Conservation (phyloP, 1,140 invertebrate species). For the Pogonomyrmex barbatus region DNA sequence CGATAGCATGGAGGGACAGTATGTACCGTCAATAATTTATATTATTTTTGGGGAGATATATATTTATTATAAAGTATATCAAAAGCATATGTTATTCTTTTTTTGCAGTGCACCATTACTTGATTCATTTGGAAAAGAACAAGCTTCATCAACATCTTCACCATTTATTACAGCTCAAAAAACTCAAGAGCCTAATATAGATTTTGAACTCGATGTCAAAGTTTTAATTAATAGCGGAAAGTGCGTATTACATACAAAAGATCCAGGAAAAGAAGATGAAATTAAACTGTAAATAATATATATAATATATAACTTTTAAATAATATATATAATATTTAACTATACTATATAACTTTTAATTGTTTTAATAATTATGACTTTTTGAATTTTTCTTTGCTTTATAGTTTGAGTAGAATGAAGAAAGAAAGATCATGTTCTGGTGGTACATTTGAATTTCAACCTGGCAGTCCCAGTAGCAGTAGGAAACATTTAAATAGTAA, state of each 20-base stretch:
- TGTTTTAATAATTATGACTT: neutral
- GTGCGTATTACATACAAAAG: slow-evolving; percentile 98
- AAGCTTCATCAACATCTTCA: slow-evolving; percentile 82
- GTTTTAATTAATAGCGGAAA: slow-evolving; percentile 98
- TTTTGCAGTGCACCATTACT: slow-evolving; percentile 80
- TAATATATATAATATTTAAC: too few relatives aligned
- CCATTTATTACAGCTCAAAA: slow-evolving; percentile 87
- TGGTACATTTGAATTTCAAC: slow-evolving; percentile 89
- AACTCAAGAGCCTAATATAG: slow-evolving; percentile 96
- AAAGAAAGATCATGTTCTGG: slow-evolving; percentile 91
- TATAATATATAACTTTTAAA: neutral
- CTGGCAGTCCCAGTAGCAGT: slow-evolving; percentile 86
- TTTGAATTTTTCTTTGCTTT: slow-evolving; percentile 20
- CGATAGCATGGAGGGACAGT: slow-evolving; percentile 85
- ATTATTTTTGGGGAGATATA: neutral
- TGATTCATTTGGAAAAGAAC: slow-evolving; percentile 81
- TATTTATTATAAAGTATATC: slow-evolving; percentile 1
- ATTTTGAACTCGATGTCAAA: slow-evolving; percentile 98
- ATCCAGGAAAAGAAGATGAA: slow-evolving; percentile 91
- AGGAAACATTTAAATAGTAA: slow-evolving; percentile 85
- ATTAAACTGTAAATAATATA: slow-evolving; percentile 86
- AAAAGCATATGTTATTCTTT: slow-evolving; percentile 21
- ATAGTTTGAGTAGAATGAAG: slow-evolving; percentile 87
- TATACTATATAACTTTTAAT: too few relatives aligned
- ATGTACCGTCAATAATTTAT: slow-evolving; percentile 59